Conservation (phyloP, 2,797 vertebrate genomes). For the Lepus oiostolus region DNA sequence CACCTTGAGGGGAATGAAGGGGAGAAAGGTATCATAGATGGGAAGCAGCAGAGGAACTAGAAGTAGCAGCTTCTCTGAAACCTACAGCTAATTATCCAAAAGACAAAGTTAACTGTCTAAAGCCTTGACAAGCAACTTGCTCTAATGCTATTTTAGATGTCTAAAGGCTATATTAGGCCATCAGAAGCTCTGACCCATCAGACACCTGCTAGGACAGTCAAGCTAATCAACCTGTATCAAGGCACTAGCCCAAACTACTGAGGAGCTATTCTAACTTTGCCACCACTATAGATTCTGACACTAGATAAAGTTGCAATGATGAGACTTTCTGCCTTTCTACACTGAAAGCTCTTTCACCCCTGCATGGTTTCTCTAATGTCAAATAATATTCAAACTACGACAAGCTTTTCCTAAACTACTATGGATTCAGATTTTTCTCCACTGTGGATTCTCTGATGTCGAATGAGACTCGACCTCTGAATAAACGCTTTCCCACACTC, state of each 20-base stretch:
- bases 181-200: background rate
- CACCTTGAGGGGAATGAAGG: background rate
- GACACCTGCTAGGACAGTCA: slow-evolving; percentile 10
- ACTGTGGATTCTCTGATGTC: slow-evolving; percentile 86
- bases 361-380: slow-evolving; percentile 65
- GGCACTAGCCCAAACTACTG: slow-evolving; percentile 41
- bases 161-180: background rate
- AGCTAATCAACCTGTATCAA: background rate
- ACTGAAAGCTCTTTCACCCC: slow-evolving; percentile 55
- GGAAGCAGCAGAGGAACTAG: slow-evolving; percentile 39
- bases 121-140: background rate
- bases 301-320: background rate
- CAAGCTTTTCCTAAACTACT: slow-evolving; percentile 78
- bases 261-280: slow-evolving; percentile 41
- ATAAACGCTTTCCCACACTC: slow-evolving; percentile 87
- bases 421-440: slow-evolving; percentile 82
- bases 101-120: slow-evolving; percentile 50
- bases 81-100: slow-evolving; percentile 60
- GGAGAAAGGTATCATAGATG: background rate
- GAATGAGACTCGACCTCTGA: slow-evolving; percentile 83
- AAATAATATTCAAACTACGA: slow-evolving; percentile 58
- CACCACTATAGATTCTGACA: background rate
- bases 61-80: slow-evolving; percentile 28
- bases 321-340: slow-evolving; percentile 35
- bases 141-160: slow-evolving; percentile 40